phyloP scores from a whole-genome alignment of 1,140 invertebrate species.

The Bombus confusus region DNA sequence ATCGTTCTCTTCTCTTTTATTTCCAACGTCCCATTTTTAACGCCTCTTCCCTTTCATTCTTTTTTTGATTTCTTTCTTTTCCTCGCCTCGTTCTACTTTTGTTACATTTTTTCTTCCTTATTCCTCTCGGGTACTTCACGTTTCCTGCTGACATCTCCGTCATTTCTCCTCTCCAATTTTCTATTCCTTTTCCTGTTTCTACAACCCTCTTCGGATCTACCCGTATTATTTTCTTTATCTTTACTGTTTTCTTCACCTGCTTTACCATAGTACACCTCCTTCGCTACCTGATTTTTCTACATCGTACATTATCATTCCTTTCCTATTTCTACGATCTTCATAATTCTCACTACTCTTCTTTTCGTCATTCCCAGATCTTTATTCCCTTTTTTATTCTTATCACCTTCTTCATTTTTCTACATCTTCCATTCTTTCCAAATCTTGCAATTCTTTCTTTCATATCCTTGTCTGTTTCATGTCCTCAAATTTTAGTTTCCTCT shows the following conservation, averaged over 20 bases:
- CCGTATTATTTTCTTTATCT: not conserved
- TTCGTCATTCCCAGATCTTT: too few relatives aligned
- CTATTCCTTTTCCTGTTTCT: too few relatives aligned
- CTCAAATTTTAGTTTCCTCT: not conserved
- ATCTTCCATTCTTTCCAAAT: not conserved
- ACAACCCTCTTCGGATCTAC: too few relatives aligned
- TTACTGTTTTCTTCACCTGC: not conserved
- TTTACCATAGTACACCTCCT: too few relatives aligned
- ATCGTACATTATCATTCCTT: too few relatives aligned
- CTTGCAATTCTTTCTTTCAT: too few relatives aligned
- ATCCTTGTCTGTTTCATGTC: not conserved
- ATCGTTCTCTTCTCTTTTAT: not conserved
- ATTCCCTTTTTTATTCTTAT: not conserved
- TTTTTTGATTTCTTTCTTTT: too few relatives aligned
- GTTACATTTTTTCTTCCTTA: not conserved
- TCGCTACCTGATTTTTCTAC: too few relatives aligned
- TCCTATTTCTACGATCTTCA: too few relatives aligned
- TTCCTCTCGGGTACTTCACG: too few relatives aligned
- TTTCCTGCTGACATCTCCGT: not conserved
- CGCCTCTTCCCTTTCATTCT: not conserved
- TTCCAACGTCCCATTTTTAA: not conserved
- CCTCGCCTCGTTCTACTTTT: not conserved
- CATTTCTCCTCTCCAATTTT: too few relatives aligned
- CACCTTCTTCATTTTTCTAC: not conserved
- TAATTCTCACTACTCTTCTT: too few relatives aligned